These are phyloP conservation scores for Macrosiphum euphorbiae DNA, from an alignment of 2,888 invertebrate genomes.

Conservation along the genomic window DNA sequence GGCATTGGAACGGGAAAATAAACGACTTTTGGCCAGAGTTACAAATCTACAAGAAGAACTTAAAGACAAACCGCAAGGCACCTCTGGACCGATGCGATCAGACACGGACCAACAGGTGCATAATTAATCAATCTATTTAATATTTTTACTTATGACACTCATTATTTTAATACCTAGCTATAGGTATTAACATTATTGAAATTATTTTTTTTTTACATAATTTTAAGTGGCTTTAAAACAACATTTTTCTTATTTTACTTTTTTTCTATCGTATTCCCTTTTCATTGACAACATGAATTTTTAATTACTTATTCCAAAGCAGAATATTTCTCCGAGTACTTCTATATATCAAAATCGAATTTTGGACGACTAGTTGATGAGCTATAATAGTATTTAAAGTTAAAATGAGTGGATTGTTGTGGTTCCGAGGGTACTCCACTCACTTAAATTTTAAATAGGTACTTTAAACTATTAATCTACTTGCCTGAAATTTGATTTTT, in stretches of 20 bases:
- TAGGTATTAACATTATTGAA: not conserved
- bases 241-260: no score
- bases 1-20: slow-evolving; percentile 87
- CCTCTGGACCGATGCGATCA: slow-evolving; percentile 66
- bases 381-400: no score
- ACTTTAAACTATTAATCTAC: not conserved
- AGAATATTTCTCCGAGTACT: no score
- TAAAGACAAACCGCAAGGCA: slow-evolving; percentile 70
- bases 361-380: no score
- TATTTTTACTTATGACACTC: not conserved
- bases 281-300: no score
- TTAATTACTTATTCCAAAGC: no score
- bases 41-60: slow-evolving; percentile 86
- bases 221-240: no score
- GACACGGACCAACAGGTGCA: slow-evolving; percentile 68
- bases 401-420: no score
- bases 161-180: not conserved
- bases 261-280: no score
- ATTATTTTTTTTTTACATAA: no score
- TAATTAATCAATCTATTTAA: not conserved
- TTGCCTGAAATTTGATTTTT: not conserved
- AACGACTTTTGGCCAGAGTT: slow-evolving; percentile 83
- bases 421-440: not conserved
- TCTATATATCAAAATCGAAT: no score
- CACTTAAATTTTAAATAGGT: not conserved